phyloP scores from a whole-genome alignment of 2,113 vertebrate genomes.

The Hemichromis elongatus region DNA sequence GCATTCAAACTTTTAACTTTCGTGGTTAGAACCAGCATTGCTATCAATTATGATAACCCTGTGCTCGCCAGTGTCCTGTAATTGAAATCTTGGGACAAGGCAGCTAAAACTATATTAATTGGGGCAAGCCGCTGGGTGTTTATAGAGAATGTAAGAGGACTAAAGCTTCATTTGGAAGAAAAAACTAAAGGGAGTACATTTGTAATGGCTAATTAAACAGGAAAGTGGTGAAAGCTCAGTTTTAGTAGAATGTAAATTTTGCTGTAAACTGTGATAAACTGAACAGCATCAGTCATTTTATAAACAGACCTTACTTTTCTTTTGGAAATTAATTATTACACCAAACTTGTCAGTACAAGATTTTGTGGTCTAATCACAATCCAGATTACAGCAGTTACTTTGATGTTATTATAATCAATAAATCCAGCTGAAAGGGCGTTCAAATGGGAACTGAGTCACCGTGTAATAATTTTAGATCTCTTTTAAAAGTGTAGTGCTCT shows the following conservation, averaged over 20 bases:
- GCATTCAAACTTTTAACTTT: neutral
- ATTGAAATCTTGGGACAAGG: neutral
- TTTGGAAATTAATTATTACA: accelerated
- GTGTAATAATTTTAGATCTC: neutral
- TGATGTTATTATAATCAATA: neutral
- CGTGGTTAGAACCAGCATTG: neutral
- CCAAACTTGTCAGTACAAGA: neutral
- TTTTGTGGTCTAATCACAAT: neutral
- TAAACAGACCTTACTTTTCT: neutral
- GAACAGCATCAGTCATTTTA: neutral
- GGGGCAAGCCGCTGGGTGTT: neutral
- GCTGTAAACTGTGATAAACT: neutral
- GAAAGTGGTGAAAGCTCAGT: neutral
- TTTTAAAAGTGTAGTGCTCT: neutral
- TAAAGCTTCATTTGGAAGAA: neutral
- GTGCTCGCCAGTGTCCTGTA: neutral
- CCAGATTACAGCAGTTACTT: neutral
- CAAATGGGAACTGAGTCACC: neutral
- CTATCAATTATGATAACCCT: neutral
- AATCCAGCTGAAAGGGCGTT: neutral
- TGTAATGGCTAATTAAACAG: neutral
- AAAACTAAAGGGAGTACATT: neutral
- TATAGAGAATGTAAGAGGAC: neutral
- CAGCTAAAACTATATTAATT: neutral
- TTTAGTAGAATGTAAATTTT: neutral